phyloP scores from a whole-genome alignment of 1,140 invertebrate species.

The Sesamia nonagrioides region DNA sequence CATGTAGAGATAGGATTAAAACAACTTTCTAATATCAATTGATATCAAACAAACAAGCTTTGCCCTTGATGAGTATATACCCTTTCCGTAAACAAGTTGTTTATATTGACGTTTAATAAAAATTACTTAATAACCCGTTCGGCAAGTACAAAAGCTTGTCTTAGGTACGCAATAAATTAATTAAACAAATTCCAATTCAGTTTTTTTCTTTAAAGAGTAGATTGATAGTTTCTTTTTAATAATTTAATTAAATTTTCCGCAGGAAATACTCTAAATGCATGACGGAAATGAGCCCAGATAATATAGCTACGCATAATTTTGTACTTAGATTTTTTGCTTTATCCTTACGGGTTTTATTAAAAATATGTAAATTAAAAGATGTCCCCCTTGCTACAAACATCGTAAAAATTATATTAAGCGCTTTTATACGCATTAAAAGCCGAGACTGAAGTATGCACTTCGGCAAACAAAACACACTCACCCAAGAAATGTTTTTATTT shows the following conservation, averaged over 20 bases:
- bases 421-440: constrained; percentile 31
- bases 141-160: no score
- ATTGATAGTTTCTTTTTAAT: background rate
- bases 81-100: no score
- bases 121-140: no score
- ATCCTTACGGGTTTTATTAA: constrained; percentile 27
- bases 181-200: background rate
- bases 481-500: constrained; percentile 54
- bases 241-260: constrained; percentile 4
- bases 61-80: no score
- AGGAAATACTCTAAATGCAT: constrained; percentile 11
- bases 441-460: constrained; percentile 34
- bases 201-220: constrained; percentile 2
- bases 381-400: background rate
- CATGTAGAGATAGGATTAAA: no score
- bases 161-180: constrained; percentile 14
- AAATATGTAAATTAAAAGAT: constrained; percentile 39
- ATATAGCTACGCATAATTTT: constrained; percentile 18
- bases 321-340: constrained; percentile 13
- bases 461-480: constrained; percentile 32
- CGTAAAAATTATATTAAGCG: constrained; percentile 31
- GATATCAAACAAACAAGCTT: no score
- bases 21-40: no score
- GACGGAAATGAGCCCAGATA: constrained; percentile 20
- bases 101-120: no score